A percentile compares a stretch with the other conserved stretches of the same genome.
phyloP scores from a whole-genome alignment of 1,140 invertebrate species.

The Frieseomelitta varia region DNA sequence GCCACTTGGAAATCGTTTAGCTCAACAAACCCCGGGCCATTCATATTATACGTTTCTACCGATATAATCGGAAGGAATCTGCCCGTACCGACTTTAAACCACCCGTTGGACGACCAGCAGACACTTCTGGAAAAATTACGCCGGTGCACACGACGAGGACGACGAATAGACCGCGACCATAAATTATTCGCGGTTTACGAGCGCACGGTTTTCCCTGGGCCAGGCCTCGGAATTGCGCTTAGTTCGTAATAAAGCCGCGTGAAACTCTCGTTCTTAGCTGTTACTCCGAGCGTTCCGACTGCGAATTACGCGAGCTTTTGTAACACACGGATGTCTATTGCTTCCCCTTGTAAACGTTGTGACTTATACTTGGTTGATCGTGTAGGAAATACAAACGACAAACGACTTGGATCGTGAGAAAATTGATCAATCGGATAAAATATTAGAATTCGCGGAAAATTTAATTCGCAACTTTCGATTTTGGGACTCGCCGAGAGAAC shows the following conservation, averaged over 20 bases:
- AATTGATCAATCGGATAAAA: too few relatives aligned
- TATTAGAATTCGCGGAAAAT: too few relatives aligned
- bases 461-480: too few relatives aligned
- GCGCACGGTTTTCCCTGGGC: constrained; percentile 66
- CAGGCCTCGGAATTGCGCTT: constrained; percentile 64
- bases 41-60: not conserved
- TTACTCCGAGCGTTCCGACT: constrained; percentile 53
- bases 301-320: constrained; percentile 13
- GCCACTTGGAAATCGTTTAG: constrained; percentile 2
- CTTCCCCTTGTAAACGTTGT: too few relatives aligned
- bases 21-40: not conserved
- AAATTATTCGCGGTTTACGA: constrained; percentile 74
- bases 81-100: not conserved
- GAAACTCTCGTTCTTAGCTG: constrained; percentile 71
- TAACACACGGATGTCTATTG: too few relatives aligned
- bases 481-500: too few relatives aligned
- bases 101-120: not conserved
- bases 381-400: too few relatives aligned
- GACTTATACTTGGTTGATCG: too few relatives aligned
- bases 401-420: too few relatives aligned
- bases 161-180: constrained; percentile 1
- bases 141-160: not conserved
- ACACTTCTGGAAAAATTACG: constrained; percentile 12
- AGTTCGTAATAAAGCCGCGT: constrained; percentile 75
- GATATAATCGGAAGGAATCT: not conserved